Base-by-base conservation (phyloP, 2,888 invertebrate genomes). In the Tipula unca region DNA sequence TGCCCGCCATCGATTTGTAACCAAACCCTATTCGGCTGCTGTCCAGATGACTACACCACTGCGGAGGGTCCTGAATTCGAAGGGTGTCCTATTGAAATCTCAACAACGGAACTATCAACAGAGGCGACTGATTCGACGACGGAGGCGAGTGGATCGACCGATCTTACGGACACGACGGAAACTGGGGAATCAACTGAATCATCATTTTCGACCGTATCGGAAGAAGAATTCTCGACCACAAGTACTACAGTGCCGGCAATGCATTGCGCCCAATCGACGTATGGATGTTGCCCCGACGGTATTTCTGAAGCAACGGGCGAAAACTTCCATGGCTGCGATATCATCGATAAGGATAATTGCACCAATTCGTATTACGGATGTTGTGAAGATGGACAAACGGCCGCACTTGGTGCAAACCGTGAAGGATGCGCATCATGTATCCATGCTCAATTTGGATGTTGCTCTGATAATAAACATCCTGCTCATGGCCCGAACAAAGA, bases 1-100 rank as follows among this genome's bases (percentile, higher is more conserved):
- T 99, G 98, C 89, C 96, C 96, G 0, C 90, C 92, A 54, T 92
- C 93, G 0, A 92, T 93, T 10, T 97, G 97, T 89, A 92, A 93
- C 0, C 95, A 95, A 88, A 95, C 96, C 0, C 91, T 97, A 6
- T 98, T 95, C 88, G 98, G 98, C 1, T 98, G 98, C 89, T 98
- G 98, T 89, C 93, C 94, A 10, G 97, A 97, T 90, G 94, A 94
- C 84, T 92, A 93, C 87, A 95, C 95, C 0, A 91, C 94, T 8
- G 95, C 98, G 0, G 93, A 94, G 89, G 97, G 98, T 85, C 96
- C 96, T 88, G 89, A 90, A 14, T 93, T 94, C 87, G 95, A 96
- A 89, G 98, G 97, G 14, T 99, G 99, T 89, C 95, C 95, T 14
- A 89, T 89, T 86, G 89, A 89, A 54, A 93, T 93, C 10, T 93